Base-by-base conservation (phyloP, 2,797 vertebrate species). In the Oreortyx pictus region DNA sequence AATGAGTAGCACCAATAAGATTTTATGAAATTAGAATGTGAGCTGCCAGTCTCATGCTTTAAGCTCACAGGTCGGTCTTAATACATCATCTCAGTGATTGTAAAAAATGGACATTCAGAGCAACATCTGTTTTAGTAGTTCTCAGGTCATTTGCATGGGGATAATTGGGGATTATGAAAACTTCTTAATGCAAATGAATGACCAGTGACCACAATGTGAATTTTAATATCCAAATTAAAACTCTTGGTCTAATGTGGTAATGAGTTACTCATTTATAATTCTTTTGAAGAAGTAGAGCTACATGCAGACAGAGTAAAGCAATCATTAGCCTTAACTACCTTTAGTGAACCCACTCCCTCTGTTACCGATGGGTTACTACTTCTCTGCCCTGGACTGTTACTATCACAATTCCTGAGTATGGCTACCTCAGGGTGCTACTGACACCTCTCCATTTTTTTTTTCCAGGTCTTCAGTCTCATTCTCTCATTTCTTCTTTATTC, bases 1-100 rank as follows among this genome's bases (percentile, higher is more conserved):
- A 92, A 89, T 92, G 59, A 91, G 61, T 68, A 86, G 62, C 61
- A 71, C 41, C 54, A 84, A 31, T 71, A 84, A 67, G 44, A 54
- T 49, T 60, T 62, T 35, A 57, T 33, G 47, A 79, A 76, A 56
- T 47, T 33, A 57, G 29, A 83, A 84, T 86, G 93, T 76, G 67
- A 93, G 44, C n/a, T 88, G 44, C 37, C 64, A 76, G 82, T 57
- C 66, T 83, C 73, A 89, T 49, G 23, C 72, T 82, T 68, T 85
- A 92, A 83, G 46, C 50, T 87, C 90, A 87, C 33, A 57, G 52
- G 75, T 39, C 74, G 47, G 60, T 80, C 59, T 83, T 52, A 44
- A 24, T 88, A 65, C 59, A 85, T 1, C 4, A 4, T 60, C 41
- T 73, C 77, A 27, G 9, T 57, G 24, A 67, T 78, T 86, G 46